A percentile compares a stretch with the other conserved stretches of the same genome.
These are phyloP conservation scores for Mylabris sibirica DNA, from an alignment of 2,888 invertebrate genomes.

Conservation along the genomic window DNA sequence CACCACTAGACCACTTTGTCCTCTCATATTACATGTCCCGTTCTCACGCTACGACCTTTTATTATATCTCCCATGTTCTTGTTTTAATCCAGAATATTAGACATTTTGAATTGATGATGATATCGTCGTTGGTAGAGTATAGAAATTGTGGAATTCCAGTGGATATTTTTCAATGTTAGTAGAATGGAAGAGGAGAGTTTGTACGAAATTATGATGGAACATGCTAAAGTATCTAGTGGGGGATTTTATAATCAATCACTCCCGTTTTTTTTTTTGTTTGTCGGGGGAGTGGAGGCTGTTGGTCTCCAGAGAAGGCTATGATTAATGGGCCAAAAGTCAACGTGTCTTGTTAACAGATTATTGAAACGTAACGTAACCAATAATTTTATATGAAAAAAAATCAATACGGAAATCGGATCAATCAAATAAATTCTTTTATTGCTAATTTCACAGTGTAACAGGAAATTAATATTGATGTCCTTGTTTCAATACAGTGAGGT, in stretches of 20 bases:
- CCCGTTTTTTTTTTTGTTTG: background rate
- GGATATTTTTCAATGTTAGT: too few relatives aligned
- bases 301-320: constrained; percentile 1
- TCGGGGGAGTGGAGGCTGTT: background rate
- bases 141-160: background rate
- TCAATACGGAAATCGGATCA: background rate
- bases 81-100: constrained; percentile 3
- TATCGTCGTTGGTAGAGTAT: background rate
- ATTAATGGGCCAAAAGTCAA: constrained; percentile 5
- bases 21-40: constrained; percentile 30
- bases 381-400: background rate
- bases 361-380: background rate
- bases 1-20: constrained; percentile 25
- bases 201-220: constrained; percentile 8
- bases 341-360: background rate
- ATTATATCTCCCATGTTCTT: background rate
- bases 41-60: constrained; percentile 32
- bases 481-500: constrained; percentile 8
- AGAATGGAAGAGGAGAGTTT: background rate
- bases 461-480: background rate
- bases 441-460: background rate
- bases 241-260: constrained; percentile 7
- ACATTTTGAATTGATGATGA: constrained; percentile 2
- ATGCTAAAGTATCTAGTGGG: background rate
- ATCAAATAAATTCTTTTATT: background rate